Evolutionary conservation across 2,888 invertebrate genomes (phyloP).

Genomic region (Thecocarcelia acutangulata): DNA sequence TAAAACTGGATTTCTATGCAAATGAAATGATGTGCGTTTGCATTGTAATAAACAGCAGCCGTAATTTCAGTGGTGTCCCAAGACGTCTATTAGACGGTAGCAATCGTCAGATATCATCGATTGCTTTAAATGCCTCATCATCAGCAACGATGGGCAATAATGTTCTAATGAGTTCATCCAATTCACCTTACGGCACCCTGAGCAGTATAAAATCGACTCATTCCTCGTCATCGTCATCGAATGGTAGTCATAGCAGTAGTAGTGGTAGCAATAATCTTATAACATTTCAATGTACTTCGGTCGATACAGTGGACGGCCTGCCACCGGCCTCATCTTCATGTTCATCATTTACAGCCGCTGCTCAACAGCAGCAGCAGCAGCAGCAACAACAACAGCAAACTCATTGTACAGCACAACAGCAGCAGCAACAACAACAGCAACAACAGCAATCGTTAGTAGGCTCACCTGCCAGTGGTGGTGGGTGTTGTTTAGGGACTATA

Average conservation of each 20-base stretch:
- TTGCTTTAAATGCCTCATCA: conserved; percentile 74
- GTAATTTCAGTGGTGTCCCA: conserved; percentile 81
- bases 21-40: conserved; percentile 1
- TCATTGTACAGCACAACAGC: conserved; percentile 9
- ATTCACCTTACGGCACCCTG: conserved; percentile 77
- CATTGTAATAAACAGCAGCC: conserved; percentile 68
- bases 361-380: conserved; percentile 37
- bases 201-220: conserved; percentile 79
- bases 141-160: conserved; percentile 45
- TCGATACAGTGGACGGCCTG: conserved; percentile 72
- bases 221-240: conserved; percentile 78
- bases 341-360: conserved; percentile 43
- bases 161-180: conserved; percentile 63
- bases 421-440: conserved; percentile 66
- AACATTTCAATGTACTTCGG: conserved; percentile 77
- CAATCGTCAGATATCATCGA: conserved; percentile 77
- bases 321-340: conserved; percentile 46
- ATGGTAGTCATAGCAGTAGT: conserved; percentile 78
- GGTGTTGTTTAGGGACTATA: conserved; percentile 52
- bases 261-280: conserved; percentile 78
- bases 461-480: conserved; percentile 63
- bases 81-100: conserved; percentile 81
- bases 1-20: conserved; percentile 54
- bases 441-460: conserved; percentile 68
- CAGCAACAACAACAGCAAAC: too few relatives aligned